Evolutionary conservation across 2,113 vertebrate genomes (phyloP), one percentile per base, ranked within the genome.

Genomic region (Pavo muticus): DNA sequence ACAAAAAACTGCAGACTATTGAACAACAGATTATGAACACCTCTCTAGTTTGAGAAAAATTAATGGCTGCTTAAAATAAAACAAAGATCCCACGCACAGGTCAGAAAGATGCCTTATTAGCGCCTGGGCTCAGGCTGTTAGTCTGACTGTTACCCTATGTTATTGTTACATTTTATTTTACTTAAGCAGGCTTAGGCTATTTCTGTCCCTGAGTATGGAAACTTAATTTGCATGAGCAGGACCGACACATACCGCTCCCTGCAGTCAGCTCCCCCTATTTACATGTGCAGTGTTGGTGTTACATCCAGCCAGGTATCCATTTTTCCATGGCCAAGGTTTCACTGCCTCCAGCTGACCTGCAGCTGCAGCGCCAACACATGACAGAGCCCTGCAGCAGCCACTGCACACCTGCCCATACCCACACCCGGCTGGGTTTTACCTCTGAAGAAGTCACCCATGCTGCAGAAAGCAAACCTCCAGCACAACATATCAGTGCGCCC

Each of bases 401-500:
- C 23, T 47, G 61, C 44, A 44, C 17, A 61, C 32, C 67, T 50
- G 73, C 68, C 85, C 79, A 35, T 68, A 52, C 11, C 52, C 9
- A 8, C 4, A 14, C 52, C 52, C 10, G 52, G 27, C 2, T 0
- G 9, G 27, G 40, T 54, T n/a, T 25, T 3, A 37, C 24, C 11
- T 1, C 42, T 52, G 50, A 67, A 61, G 50, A 67, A 61, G 67
- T 47, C 39, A 45, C 76, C 17, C 35, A 5, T 24, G 5, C 48
- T 3, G 35, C 44, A 42, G n/a, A 54, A 35, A 56, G 12, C 2
- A 4, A 68, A 67, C 44, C 39, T 42, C 14, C 67, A 50, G 44
- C 45, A 57, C 0, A 0, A 19, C 5, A 4, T 7, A 15, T 19
- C 4, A 9, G 7, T 21, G 35, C 4, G 48, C 6, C 45, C 27